Conservation (phyloP, 2,797 vertebrate species). For the Odontamblyopus lacepedii region DNA sequence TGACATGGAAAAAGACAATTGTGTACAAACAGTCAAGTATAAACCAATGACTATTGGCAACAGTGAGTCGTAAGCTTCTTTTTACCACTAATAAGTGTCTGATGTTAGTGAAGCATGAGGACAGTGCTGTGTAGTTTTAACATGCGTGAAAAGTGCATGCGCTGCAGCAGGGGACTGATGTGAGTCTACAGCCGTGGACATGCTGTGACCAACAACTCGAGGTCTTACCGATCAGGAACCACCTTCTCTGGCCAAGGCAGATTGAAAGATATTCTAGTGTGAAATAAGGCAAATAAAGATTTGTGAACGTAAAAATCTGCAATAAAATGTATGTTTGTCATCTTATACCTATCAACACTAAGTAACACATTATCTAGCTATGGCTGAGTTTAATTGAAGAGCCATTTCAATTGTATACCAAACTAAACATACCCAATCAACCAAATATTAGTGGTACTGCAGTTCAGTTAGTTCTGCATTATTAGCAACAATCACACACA, state of each 20-base stretch:
- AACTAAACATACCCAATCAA: too few relatives aligned
- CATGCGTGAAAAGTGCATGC: constrained; percentile 59
- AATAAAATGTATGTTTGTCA: neutral
- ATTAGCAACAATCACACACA: too few relatives aligned
- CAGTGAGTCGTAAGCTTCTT: constrained; percentile 19
- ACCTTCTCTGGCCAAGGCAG: constrained; percentile 98
- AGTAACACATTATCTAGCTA: too few relatives aligned
- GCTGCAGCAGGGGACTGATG: constrained; percentile 29
- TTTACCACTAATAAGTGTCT: constrained; percentile 17
- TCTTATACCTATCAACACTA: neutral
- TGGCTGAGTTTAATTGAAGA: too few relatives aligned
- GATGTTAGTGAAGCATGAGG: constrained; percentile 69
- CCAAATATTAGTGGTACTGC: too few relatives aligned
- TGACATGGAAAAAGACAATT: constrained; percentile 53
- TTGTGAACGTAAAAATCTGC: constrained; percentile 64
- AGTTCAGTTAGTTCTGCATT: too few relatives aligned
- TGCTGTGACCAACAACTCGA: constrained; percentile 73
- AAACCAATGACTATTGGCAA: constrained; percentile 21
- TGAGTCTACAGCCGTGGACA: constrained; percentile 64
- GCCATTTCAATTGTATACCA: too few relatives aligned
- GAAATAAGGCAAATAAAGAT: constrained; percentile 84
- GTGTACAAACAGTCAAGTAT: constrained; percentile 38
- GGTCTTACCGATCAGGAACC: constrained; percentile 94
- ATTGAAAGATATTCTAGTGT: constrained; percentile 98
- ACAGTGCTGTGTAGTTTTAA: constrained; percentile 23